Base-by-base conservation (phyloP, 2,888 invertebrate species). In the Tiphia femorata region DNA sequence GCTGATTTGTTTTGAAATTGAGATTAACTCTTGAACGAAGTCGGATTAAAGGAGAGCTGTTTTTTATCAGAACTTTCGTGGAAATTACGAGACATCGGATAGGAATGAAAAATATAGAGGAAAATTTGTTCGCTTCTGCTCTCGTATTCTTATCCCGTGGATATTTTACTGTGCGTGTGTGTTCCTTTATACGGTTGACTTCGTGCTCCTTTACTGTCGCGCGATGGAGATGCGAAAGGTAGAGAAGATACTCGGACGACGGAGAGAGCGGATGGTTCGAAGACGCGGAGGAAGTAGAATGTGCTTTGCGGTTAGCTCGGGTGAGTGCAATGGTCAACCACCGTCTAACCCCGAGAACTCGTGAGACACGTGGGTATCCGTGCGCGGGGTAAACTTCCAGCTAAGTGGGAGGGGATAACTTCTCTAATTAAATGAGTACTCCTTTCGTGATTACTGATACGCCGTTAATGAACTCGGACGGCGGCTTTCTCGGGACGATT, bases 251-350 rank as follows among this genome's bases (percentile, higher is more conserved):
- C n/a, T n/a, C n/a, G n/a, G 3, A 30, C 12, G 4, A 12, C 7
- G 10, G 30, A 30, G 7, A 33, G 12, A 8, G 8, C n/a, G 33
- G 4, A n/a, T n/a, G 33, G 33, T 2, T n/a, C n/a, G n/a, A n/a
- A n/a, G 23, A n/a, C 47, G 50, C 30, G 49, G 40, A 53, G 17
- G 12, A 57, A 43, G 27, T 47, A 51, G 64, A 69, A 67, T 62
- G 64, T 62, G 58, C 58, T 67, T 61, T 65, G 67, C 51, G 69
- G 62, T 75, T n/a, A 43, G 30, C 29, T 43, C 46, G 54, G 59
- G 64, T 56, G 58, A 64, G 67, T 46, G 67, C 64, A 55, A 73
- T 55, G 64, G 71, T 71, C 70, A 70, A 72, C 72, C 72, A 56
- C 64, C 63, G 58, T 66, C 66, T 61, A 52, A 62, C 50, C 53